These are phyloP conservation scores for Sinopyrophorus schimmeli DNA, from an alignment of 2,888 invertebrate genomes.

Conservation along the genomic window DNA sequence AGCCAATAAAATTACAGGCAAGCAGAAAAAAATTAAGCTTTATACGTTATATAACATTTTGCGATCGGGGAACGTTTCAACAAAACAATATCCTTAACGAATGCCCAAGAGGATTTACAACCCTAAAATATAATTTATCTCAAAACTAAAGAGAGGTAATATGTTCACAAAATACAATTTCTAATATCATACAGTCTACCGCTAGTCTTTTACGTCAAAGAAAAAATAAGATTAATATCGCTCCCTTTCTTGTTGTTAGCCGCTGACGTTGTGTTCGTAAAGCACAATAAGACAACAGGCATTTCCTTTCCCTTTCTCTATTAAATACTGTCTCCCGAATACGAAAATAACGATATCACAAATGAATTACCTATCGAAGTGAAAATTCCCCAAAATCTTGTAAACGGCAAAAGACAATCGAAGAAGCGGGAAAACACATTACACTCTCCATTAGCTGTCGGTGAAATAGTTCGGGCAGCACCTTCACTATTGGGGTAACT, in stretches of 20 bases:
- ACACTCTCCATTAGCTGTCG: slow-evolving; percentile 13
- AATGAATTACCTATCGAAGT: slow-evolving; percentile 47
- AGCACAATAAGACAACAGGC: neutral
- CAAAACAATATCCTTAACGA: no score
- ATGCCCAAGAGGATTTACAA: no score
- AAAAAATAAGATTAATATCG: slow-evolving; percentile 4
- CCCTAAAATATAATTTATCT: no score
- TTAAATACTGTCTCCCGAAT: neutral
- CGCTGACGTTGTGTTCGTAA: no score
- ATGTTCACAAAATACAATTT: no score
- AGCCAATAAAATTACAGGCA: no score
- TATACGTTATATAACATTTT: no score
- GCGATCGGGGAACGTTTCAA: no score
- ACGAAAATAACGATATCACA: neutral
- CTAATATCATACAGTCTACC: no score
- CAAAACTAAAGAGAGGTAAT: no score
- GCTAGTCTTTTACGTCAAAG: no score
- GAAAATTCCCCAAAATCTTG: slow-evolving; percentile 49
- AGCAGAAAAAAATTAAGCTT: no score
- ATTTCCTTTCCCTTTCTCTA: neutral
- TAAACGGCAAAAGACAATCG: slow-evolving; percentile 46
- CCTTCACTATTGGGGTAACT: slow-evolving; percentile 18
- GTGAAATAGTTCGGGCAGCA: slow-evolving; percentile 10
- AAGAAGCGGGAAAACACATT: slow-evolving; percentile 38
- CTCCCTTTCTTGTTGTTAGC: neutral